These are phyloP conservation scores for Sitodiplosis mosellana DNA, from an alignment of 1,140 invertebrate species.

Conservation along the genomic window DNA sequence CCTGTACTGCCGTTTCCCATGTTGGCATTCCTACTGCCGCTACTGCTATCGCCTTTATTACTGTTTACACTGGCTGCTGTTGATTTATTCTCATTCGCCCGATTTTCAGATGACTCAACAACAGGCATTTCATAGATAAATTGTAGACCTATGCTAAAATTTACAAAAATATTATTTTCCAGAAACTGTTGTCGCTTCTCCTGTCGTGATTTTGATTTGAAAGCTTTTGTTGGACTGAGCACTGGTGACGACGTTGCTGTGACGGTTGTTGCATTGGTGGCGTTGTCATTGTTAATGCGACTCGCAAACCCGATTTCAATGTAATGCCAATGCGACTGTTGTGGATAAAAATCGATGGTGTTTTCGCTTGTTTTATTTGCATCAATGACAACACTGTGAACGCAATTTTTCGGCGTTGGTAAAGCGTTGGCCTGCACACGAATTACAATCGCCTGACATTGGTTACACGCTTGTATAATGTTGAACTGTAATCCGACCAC, in stretches of 20 bases:
- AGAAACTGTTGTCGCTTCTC: too few species aligned
- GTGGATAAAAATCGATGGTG: conserved; percentile 29
- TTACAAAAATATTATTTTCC: too few species aligned
- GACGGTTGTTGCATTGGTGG: background rate
- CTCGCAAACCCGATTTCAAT: conserved; percentile 22
- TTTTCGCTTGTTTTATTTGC: conserved; percentile 17
- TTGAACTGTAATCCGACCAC: conserved; percentile 14
- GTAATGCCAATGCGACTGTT: conserved; percentile 37
- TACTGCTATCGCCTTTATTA: background rate
- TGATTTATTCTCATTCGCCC: background rate
- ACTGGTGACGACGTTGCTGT: background rate
- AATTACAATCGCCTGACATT: conserved; percentile 17
- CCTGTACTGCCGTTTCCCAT: background rate
- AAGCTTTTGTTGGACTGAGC: conserved; percentile 1
- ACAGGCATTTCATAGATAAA: background rate
- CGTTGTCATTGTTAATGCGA: conserved; percentile 2
- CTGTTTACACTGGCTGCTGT: background rate
- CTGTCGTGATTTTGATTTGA: too few species aligned
- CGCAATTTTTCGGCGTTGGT: conserved; percentile 9
- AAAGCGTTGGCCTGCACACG: conserved; percentile 16
- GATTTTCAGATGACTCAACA: background rate
- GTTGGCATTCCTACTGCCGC: background rate
- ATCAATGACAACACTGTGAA: conserved; percentile 13
- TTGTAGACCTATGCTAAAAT: too few species aligned
- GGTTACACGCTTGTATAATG: conserved; percentile 12